These are phyloP conservation scores for Mustelus asterias DNA, from an alignment of 2,113 vertebrate genomes.

Conservation along the genomic window DNA sequence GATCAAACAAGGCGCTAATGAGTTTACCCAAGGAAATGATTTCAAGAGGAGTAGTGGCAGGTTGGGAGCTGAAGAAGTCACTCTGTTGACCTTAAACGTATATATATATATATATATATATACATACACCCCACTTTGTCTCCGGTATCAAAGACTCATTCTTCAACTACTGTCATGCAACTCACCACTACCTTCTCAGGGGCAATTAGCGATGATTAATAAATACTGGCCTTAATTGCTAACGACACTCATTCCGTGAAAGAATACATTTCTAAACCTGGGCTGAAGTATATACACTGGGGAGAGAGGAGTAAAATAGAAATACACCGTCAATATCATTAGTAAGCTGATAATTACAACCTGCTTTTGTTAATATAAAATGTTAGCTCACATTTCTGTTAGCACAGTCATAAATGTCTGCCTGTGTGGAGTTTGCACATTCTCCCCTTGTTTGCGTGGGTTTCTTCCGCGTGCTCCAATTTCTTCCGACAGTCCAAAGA, in stretches of 20 bases:
- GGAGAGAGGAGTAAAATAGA: background rate
- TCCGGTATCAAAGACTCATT: background rate
- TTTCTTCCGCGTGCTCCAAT: too few species aligned
- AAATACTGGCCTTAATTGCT: too few species aligned
- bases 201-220: too few species aligned
- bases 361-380: background rate
- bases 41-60: background rate
- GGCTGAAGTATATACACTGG: background rate
- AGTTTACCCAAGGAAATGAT: background rate
- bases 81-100: background rate
- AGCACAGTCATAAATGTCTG: background rate
- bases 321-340: background rate
- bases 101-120: too few species aligned
- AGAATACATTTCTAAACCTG: background rate
- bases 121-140: background rate
- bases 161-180: background rate
- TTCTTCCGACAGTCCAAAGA: too few species aligned
- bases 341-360: background rate
- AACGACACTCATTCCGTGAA: too few species aligned
- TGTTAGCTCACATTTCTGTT: background rate
- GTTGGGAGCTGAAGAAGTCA: background rate
- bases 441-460: too few species aligned
- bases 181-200: too few species aligned
- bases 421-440: too few species aligned
- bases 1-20: background rate